These are phyloP conservation scores for Eristalis arbustorum DNA, from an alignment of 2,888 invertebrate species.

Conservation along the genomic window DNA sequence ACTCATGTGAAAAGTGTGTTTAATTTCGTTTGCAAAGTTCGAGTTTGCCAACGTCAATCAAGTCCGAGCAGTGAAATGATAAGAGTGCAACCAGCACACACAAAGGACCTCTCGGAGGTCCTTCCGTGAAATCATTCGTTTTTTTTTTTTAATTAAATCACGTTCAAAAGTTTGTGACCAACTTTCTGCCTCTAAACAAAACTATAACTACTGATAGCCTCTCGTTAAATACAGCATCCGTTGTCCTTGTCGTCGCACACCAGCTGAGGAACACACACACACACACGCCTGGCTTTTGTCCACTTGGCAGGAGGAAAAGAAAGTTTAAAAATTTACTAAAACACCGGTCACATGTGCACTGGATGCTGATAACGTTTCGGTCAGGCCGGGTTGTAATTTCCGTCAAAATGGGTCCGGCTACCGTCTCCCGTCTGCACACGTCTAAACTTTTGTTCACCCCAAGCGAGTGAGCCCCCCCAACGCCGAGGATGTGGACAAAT, in stretches of 20 bases:
- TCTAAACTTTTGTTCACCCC: neutral
- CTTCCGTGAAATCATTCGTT: slow-evolving; percentile 33
- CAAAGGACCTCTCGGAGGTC: slow-evolving; percentile 30
- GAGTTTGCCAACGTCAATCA: neutral
- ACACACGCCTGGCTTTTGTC: neutral
- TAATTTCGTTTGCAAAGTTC: neutral
- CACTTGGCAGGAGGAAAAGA: neutral
- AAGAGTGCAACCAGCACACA: neutral
- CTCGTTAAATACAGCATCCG: slow-evolving; percentile 11
- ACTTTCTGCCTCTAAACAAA: slow-evolving; percentile 25
- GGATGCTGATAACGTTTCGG: slow-evolving; percentile 45
- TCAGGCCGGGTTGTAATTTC: slow-evolving; percentile 34
- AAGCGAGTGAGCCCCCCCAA: neutral
- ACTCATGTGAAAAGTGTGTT: neutral
- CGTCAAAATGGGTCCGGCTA: neutral
- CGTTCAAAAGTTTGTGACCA: slow-evolving; percentile 48
- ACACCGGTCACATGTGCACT: slow-evolving; percentile 38
- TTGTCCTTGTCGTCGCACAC: neutral
- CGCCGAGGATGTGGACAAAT: slow-evolving; percentile 31
- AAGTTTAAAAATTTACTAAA: slow-evolving; percentile 26
- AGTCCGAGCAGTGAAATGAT: neutral
- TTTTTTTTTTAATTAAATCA: slow-evolving; percentile 61
- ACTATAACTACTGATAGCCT: slow-evolving; percentile 14
- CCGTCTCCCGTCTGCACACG: too few relatives aligned
- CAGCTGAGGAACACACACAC: neutral